Evolutionary conservation across 2,797 vertebrate species (phyloP), one percentile per base, ranked within the genome.

Genomic region (Synanceia verrucosa): DNA sequence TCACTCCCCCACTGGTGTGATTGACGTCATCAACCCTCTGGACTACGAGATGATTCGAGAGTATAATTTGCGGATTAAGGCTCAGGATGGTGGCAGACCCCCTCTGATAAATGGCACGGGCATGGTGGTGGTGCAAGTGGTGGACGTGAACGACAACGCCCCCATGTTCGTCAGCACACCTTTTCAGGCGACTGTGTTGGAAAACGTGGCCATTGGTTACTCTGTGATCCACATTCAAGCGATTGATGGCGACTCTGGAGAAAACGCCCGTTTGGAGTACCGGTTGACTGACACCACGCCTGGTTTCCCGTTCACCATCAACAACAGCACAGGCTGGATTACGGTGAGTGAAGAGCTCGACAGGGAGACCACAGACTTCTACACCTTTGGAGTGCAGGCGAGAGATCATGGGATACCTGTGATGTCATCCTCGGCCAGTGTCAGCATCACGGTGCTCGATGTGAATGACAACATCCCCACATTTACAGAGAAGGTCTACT

Each of bases 121-220:
- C 9, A 93, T 98, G 91, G 97, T 99, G 69, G 95, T 96, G 0
- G 95, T 99, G 57, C 97, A 97, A 64, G 97, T 99, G 1, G 91
- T 98, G 70, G 98, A 99, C 0, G 91, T 99, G 3, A 99, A 99
- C 0, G 98, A 99, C 88, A 99, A 99, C 0, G 94, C 96, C 1
- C 98, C 98, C 46, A 97, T 99, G 93, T 99, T 99, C 51, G 97
- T 99, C 63, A 99, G 98, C 88, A 99, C 97, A 41, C 98, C 98
- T 0, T 99, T 99, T 85, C 97, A 99, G 89, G 96, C 97, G 0
- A 94, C 96, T 0, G 98, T 99, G 72, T 89, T 98, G 84, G 98
- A 99, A 82, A 99, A 97, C 0, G 96, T 96, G 43, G 94, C 96
- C 1, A 72, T 97, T 1, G 98, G 98, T 2, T 94, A 99, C 82